phyloP scores from a whole-genome alignment of 1,140 invertebrate species.

The Drosophila arawakana region DNA sequence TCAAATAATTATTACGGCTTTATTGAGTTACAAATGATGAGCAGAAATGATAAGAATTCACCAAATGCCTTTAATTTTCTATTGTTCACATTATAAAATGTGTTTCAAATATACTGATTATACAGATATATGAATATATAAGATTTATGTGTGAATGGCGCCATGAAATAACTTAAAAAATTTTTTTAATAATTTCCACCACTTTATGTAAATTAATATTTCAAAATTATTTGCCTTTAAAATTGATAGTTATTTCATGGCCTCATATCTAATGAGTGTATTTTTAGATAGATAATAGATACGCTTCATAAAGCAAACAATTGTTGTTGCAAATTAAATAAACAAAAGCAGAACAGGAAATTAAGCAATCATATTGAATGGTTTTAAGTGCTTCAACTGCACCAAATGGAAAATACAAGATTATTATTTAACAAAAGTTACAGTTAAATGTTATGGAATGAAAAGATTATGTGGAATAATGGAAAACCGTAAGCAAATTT shows the following conservation, averaged over 20 bases:
- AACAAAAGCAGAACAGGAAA: neutral
- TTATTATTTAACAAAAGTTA: neutral
- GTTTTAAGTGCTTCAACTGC: neutral
- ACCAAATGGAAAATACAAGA: neutral
- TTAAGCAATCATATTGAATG: neutral
- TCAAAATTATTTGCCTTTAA: neutral
- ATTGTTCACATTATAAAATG: conserved; percentile 38
- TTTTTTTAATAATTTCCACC: too few species aligned
- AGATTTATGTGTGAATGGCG: neutral
- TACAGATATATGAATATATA: conserved; percentile 9
- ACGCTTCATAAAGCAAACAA: neutral
- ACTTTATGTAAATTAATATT: neutral
- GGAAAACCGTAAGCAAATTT: neutral
- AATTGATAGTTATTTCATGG: conserved; percentile 22
- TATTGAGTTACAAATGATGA: conserved; percentile 47
- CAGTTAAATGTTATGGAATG: neutral
- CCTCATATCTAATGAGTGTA: conserved; percentile 22
- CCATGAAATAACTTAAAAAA: conserved; percentile 17
- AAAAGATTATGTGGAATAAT: neutral
- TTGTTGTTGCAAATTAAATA: conserved; percentile 5
- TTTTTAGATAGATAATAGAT: conserved; percentile 50
- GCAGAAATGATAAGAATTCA: conserved; percentile 56
- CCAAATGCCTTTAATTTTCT: conserved; percentile 79
- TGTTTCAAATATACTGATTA: conserved; percentile 18
- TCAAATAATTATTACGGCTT: conserved; percentile 41